Base-by-base conservation (phyloP, 2,113 vertebrate genomes). In the Calyptomena viridis region DNA sequence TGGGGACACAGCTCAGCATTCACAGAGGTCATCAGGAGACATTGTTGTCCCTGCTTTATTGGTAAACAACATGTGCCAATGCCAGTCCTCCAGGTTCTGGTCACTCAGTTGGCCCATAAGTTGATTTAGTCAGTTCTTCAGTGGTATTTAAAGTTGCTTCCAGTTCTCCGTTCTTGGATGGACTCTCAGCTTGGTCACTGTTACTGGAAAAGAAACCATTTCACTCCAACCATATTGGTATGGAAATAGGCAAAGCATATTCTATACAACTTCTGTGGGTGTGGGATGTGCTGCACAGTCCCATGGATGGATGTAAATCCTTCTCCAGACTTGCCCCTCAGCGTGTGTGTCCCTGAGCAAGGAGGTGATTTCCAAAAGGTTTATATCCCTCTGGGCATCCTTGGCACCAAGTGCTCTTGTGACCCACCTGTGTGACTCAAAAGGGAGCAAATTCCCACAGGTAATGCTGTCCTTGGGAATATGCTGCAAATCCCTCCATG, bases 1-100 rank as follows among this genome's bases (percentile, higher is more conserved):
- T 99, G 99, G 30, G 99, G 99, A 92, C 99, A 99, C 47, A 99
- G 98, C 94, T 99, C 99, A 1, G 99, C 98, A 5, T 98, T 99
- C 84, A 98, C 91, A 3, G 91, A 95, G 33, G 97, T 98, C 25
- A 98, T 98, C 13, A 99, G 98, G 95, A 8, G 97, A 67, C 8
- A 98, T 98, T 55, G 99, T 98, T 77, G 98, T 99, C 9, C 98
- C 99, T 0, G 99, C 99, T 77, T 98, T 98, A 90, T 99, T 99
- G 77, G 99, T 99, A 92, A 98, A 98, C 5, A 98, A 98, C 13
- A 99, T 99, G 97, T 99, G 99, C 80, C 98, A 96, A 76, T 99
- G 99, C 99, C 99, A 99, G 35, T 98, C 98, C 9, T 98, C 97
- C 56, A 99, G 96, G 21, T 99, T 98, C 96, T 99, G 99, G 91